Base-by-base conservation (phyloP, 2,797 vertebrate genomes). In the Phoeniculus purpureus region DNA sequence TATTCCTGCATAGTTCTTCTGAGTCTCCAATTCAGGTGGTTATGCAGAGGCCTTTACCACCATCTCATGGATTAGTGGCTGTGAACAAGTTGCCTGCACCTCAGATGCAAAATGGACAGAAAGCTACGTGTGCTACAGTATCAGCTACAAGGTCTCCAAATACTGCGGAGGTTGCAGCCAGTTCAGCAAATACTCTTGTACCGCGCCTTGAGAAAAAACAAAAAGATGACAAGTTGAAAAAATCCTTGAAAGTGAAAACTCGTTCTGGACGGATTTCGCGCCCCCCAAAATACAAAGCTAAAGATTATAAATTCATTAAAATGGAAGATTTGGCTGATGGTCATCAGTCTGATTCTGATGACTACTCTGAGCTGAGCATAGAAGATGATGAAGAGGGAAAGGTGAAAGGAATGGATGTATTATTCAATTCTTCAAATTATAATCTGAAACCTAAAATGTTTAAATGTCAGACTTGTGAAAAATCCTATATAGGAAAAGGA, bases 231-330 rank as follows among this genome's bases (percentile, higher is more conserved):
- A 98, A 97, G 40, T 95, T 97, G 10, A 99, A 98, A 94, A 99
- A 98, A 78, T 96, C 97, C 3, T 78, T 97, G 55, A 99, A 98
- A 92, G 98, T 99, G 60, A 98, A 99, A 96, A 99, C 99, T 6
- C 97, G 99, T 43, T 99, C 98, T 0, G 99, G 99, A 12, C 97
- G 99, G 13, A 98, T 99, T 60, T 99, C 99, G 48, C 97, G 98
- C 13, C 99, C 99, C 2, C 99, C 99, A 1, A 99, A 98, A 94
- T 98, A 99, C 94, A 99, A 99, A 96, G 98, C 98, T 62, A 99
- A 98, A 97, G 99, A 99, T 96, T 99, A 99, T 92, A 99, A 98
- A 87, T 99, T 99, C 95, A 99, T 99, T 84, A 99, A 98, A 96
- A 99, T 97, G 1, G 98, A 99, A 95, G 99, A 99, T 94, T 94